These are phyloP conservation scores for Stramonita haemastoma DNA, from an alignment of 2,888 invertebrate genomes.

Conservation along the genomic window DNA sequence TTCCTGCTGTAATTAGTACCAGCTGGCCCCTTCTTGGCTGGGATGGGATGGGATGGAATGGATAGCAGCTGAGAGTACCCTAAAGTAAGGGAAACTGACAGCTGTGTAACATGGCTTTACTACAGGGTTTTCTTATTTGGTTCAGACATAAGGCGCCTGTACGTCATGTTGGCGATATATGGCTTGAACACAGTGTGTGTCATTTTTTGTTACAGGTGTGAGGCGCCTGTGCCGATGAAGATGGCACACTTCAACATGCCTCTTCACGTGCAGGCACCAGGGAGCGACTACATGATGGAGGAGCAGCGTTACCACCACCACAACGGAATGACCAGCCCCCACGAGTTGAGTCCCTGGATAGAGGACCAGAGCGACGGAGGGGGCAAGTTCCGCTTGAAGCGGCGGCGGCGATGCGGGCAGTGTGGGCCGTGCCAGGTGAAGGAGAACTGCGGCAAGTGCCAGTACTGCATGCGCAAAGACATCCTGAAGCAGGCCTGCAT, in stretches of 20 bases:
- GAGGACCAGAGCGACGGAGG: conserved; percentile 50
- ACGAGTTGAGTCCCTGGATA: conserved; percentile 55
- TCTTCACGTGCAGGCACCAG: conserved; percentile 58
- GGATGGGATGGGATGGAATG: too few species aligned
- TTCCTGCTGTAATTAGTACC: too few species aligned
- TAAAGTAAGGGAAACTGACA: too few species aligned
- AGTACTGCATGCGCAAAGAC: conserved; percentile 68
- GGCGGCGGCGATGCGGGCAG: conserved; percentile 69
- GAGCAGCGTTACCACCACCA: conserved; percentile 48
- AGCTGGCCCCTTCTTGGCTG: too few species aligned
- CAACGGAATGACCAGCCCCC: conserved; percentile 47
- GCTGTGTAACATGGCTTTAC: too few species aligned
- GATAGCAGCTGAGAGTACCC: too few species aligned
- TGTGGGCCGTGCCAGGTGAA: conserved; percentile 73
- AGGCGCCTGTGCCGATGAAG: conserved; percentile 41
- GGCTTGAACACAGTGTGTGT: not conserved
- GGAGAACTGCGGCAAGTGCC: conserved; percentile 71
- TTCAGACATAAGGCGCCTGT: not conserved
- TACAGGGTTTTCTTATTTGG: too few species aligned
- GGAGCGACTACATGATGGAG: conserved; percentile 62
- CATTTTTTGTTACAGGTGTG: conserved; percentile 18
- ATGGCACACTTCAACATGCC: conserved; percentile 51
- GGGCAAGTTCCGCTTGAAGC: conserved; percentile 62
- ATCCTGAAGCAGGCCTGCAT: conserved; percentile 72
- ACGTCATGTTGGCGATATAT: not conserved